A percentile compares a stretch with the other conserved stretches of the same genome.
Evolutionary conservation across 2,888 invertebrate species (phyloP).

Genomic region (Ectropis crepuscularia): DNA sequence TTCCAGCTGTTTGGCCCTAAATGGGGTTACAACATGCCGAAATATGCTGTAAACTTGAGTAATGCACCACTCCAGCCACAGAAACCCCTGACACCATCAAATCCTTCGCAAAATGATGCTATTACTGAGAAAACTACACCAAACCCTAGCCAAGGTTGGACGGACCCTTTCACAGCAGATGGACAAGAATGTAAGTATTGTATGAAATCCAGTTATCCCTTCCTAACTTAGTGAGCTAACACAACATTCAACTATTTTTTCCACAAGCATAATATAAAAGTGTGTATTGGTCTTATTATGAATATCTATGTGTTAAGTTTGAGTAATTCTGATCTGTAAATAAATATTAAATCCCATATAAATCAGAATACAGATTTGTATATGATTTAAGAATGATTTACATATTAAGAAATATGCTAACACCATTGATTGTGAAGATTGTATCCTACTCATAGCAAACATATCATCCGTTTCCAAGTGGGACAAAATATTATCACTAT

Average conservation of each 20-base stretch:
- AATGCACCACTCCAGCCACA: conserved; percentile 91
- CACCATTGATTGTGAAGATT: too few species aligned
- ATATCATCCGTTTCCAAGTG: too few species aligned
- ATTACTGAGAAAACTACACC: conserved; percentile 53
- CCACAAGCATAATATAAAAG: conserved; percentile 24
- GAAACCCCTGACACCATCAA: conserved; percentile 83
- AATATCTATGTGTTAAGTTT: too few species aligned
- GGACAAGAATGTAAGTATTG: conserved; percentile 80
- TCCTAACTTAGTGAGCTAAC: conserved; percentile 17
- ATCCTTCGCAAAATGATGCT: conserved; percentile 49
- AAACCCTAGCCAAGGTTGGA: conserved; percentile 58
- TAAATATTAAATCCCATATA: too few species aligned
- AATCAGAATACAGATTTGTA: too few species aligned
- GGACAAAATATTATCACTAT: too few species aligned
- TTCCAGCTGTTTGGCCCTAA: conserved; percentile 91
- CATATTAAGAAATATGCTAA: too few species aligned
- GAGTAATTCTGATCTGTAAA: too few species aligned
- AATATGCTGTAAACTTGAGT: conserved; percentile 94
- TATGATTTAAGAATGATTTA: too few species aligned
- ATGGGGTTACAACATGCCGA: conserved; percentile 92
- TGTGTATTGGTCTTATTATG: too few species aligned
- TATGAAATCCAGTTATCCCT: not conserved
- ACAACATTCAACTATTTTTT: not conserved
- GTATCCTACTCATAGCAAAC: too few species aligned
- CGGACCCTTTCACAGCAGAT: conserved; percentile 74